Base-by-base conservation (phyloP, 2,797 vertebrate genomes). In the Apogon talboti region DNA sequence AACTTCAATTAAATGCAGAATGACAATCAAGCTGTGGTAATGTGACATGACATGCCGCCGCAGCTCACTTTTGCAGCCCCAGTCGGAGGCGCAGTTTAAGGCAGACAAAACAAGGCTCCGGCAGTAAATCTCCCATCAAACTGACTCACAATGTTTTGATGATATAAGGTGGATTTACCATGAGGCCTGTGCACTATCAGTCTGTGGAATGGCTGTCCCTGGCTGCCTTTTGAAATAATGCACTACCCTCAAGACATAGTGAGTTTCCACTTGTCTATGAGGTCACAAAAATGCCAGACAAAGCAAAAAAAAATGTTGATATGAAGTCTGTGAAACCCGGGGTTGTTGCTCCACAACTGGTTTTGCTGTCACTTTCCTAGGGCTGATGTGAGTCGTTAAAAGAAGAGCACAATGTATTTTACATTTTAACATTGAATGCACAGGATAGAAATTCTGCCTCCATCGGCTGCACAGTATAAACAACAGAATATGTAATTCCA, bases 1-100 rank as follows among this genome's bases (percentile, higher is more conserved):
- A 75, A 79, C 78, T 63, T 75, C 37, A 81, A 75, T 82, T 81
- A 79, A 87, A 88, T 62, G 66, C 56, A 58, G 68, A 71, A 51
- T 60, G 76, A 68, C 71, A 78, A 76, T 78, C 71, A 71, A 65
- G 64, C 75, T 73, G 74, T 47, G 70, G 69, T 82, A 79, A 87
- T 85, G 69, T 65, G 76, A 82, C 56, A 28, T 77, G 84, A 86
- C 79, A 28, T 77, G 74, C 45, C 49, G 77, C 61, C 71, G 63
- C 66, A 53, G 55, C 69, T 79, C 63, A 53, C 65, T 81, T 85
- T 79, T 81, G 28, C 71, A 54, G 70, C 68, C 60, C 3, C 53
- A 59, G 38, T 45, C 46, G 45, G 24, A 66, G 42, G 49, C 15
- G 30, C 53, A 59, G 38, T 45, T 48, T 48, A 33, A 66, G 42